Percentiles rank a stretch among this genome's conserved stretches.
phyloP scores from a whole-genome alignment of 2,888 invertebrate species.

The Apeira syringaria region DNA sequence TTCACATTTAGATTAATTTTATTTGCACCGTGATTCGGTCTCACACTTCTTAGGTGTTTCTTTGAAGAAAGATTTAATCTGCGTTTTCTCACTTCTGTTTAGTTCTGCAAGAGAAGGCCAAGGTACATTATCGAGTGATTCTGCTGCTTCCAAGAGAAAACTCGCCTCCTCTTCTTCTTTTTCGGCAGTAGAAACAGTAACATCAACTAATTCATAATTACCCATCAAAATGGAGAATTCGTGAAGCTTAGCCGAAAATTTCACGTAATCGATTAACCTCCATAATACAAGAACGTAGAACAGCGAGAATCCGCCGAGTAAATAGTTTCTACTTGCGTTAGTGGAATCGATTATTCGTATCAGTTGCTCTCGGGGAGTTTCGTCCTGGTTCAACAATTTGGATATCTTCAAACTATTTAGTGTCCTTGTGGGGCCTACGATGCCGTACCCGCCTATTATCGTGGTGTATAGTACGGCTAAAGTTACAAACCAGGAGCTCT shows the following conservation, averaged over 20 bases:
- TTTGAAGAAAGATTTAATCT: slow-evolving; percentile 44
- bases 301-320: slow-evolving; percentile 59
- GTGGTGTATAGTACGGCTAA: slow-evolving; percentile 32
- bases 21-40: not conserved
- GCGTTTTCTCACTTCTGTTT: slow-evolving; percentile 40
- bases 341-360: slow-evolving; percentile 47
- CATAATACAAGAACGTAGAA: slow-evolving; percentile 54
- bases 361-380: slow-evolving; percentile 45
- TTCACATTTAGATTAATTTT: not conserved
- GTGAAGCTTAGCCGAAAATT: slow-evolving; percentile 63
- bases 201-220: slow-evolving; percentile 57
- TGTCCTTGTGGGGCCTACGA: slow-evolving; percentile 49
- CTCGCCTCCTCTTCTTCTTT: slow-evolving; percentile 7
- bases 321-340: slow-evolving; percentile 58
- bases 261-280: slow-evolving; percentile 56
- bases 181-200: slow-evolving; percentile 24
- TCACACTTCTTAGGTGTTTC: slow-evolving; percentile 3
- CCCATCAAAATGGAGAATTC: slow-evolving; percentile 64
- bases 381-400: slow-evolving; percentile 22
- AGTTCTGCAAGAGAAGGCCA: slow-evolving; percentile 54
- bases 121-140: slow-evolving; percentile 22
- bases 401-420: slow-evolving; percentile 37
- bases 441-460: slow-evolving; percentile 45
- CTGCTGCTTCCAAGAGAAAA: slow-evolving; percentile 1
- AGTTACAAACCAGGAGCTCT: slow-evolving; percentile 1